Base-by-base conservation (phyloP, 2,888 invertebrate species). In the Campopleginae sp. region DNA sequence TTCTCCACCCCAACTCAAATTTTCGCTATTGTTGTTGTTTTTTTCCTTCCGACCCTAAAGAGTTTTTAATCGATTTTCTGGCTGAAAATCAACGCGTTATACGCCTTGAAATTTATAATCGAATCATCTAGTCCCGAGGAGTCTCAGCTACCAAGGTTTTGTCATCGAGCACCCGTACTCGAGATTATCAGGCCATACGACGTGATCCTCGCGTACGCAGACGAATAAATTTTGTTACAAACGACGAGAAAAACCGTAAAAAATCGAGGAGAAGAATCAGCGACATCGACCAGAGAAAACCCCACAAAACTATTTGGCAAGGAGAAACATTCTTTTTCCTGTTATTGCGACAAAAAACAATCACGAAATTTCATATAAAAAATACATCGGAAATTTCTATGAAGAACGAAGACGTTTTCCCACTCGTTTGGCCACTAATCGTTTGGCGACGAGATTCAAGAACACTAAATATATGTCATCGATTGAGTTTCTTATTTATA, bases 61-160 rank as follows among this genome's bases (percentile, higher is more conserved):
- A 82, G 31, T 82, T 74, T 68, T 51, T 48, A 74, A 72, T 68
- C 78, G 82, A 61, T 82, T 82, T 78, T 72, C 17, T 17, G 33
- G 44, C 19, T 48, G n/a, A 71, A 48, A 44, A 58, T 58, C 66
- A 44, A 74, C 8, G 14, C n/a, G 68, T 72, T 74, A 61, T 68
- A 33, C 58, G 38, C 8, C 10, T 65, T 31, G 14, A n/a, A 58
- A 23, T 42, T 12, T 58, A 58, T 58, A 44, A 61, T 61, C 46
- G 70, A 65, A 68, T 77, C 82, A 82, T 58, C 77, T 77, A 82
- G 51, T 72, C 42, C 38, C 27, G 76, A 31, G 75, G 63, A 76
- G 81, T 68, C 61, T 81, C 81, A 75, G 70, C 68, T 70, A 44
- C 51, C 38, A n/a, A 70, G 8, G 4, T n/a, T 68, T 75, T 33